Conservation (phyloP, 2,113 vertebrate species). For the Centropristis striata region DNA sequence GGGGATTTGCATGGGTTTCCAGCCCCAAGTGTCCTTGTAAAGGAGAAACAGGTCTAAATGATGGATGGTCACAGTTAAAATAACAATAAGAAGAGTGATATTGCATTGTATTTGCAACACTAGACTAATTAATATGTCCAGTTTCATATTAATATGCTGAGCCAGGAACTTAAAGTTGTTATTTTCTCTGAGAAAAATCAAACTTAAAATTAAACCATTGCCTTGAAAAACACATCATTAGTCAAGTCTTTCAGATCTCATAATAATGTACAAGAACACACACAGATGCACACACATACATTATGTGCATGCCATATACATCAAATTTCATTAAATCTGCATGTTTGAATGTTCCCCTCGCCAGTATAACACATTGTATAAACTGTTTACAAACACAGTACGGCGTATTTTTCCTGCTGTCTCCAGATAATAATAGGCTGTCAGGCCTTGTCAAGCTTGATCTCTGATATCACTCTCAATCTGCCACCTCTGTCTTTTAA, state of each 20-base stretch:
- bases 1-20: no score
- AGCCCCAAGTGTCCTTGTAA: no score
- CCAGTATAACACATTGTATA: background rate
- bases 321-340: slow-evolving; percentile 24
- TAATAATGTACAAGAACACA: slow-evolving; percentile 7
- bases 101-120: no score
- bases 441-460: slow-evolving; percentile 54
- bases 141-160: background rate
- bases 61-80: no score
- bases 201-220: background rate
- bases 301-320: slow-evolving; percentile 13
- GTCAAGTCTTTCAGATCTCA: background rate
- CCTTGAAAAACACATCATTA: background rate
- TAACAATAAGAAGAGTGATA: no score
- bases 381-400: slow-evolving; percentile 45
- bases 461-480: slow-evolving; percentile 60
- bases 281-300: slow-evolving; percentile 10
- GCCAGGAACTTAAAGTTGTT: background rate
- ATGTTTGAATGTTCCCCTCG: background rate
- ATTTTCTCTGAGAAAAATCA: background rate
- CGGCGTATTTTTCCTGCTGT: slow-evolving; percentile 28
- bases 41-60: no score
- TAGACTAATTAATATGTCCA: no score
- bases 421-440: slow-evolving; percentile 58
- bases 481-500: slow-evolving; percentile 63